Evolutionary conservation across 2,797 vertebrate genomes (phyloP).

Genomic region (Lacerta agilis): DNA sequence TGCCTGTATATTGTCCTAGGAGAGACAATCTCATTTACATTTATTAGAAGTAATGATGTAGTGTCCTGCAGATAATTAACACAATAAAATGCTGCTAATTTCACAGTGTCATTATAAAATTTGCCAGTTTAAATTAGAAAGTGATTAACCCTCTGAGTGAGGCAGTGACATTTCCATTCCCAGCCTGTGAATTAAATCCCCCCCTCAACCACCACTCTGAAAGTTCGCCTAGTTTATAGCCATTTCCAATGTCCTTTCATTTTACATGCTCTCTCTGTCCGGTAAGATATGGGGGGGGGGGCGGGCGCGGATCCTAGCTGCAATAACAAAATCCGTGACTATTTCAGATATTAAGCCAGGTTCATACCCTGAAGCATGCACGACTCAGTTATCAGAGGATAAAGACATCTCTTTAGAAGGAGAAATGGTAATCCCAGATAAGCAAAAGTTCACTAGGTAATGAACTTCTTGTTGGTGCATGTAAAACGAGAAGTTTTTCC

Average conservation of each 20-base stretch:
- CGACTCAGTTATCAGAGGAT: constrained; percentile 40
- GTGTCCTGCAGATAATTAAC: constrained; percentile 86
- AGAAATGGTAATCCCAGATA: constrained; percentile 57
- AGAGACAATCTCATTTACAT: constrained; percentile 81
- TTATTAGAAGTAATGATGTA: constrained; percentile 86
- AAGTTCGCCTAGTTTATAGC: constrained; percentile 59
- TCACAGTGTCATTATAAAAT: constrained; percentile 85
- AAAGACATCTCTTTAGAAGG: constrained; percentile 52
- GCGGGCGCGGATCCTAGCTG: not conserved
- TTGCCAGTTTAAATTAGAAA: constrained; percentile 84
- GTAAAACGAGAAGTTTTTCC: constrained; percentile 63
- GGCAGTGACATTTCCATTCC: constrained; percentile 82
- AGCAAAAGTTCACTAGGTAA: constrained; percentile 65
- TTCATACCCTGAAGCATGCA: constrained; percentile 12
- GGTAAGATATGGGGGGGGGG: constrained; percentile 18
- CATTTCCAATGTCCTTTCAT: constrained; percentile 40
- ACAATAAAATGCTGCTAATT: constrained; percentile 88
- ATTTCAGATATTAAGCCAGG: constrained; percentile 51
- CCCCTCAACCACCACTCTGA: constrained; percentile 32
- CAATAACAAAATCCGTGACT: constrained; percentile 40
- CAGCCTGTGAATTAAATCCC: constrained; percentile 75
- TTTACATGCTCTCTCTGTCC: constrained; percentile 28
- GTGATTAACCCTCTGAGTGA: constrained; percentile 83
- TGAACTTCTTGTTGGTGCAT: constrained; percentile 69
- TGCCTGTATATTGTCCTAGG: constrained; percentile 80